Conservation (phyloP, 1,140 invertebrate species). For the Vollenhovia emeryi region DNA sequence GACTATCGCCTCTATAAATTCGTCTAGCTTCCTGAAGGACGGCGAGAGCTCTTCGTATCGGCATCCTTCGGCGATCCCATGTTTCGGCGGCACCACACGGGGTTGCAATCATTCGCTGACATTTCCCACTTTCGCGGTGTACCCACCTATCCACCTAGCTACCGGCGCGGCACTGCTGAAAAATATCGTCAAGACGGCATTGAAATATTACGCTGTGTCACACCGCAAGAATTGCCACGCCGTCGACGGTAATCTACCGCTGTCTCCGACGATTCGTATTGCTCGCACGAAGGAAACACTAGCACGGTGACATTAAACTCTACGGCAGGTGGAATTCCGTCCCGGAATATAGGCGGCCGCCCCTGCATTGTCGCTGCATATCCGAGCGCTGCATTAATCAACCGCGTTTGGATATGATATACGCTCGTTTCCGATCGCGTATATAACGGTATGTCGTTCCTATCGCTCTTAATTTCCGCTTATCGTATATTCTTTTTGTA, state of each 20-base stretch:
- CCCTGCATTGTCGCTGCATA: conserved; percentile 24
- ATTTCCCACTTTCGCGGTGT: conserved; percentile 61
- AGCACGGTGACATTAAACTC: conserved; percentile 64
- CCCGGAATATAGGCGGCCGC: conserved; percentile 11
- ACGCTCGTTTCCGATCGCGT: conserved; percentile 5
- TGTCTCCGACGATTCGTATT: conserved; percentile 70
- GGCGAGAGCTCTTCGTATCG: conserved; percentile 6
- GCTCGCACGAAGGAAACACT: conserved; percentile 63
- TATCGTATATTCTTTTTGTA: background rate
- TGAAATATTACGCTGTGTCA: conserved; percentile 73
- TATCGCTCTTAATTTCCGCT: background rate
- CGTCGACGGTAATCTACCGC: conserved; percentile 72
- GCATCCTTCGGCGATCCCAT: conserved; percentile 54
- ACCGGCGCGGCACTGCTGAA: conserved; percentile 56
- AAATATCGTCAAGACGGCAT: conserved; percentile 74
- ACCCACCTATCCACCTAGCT: conserved; percentile 40
- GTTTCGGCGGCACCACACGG: conserved; percentile 26
- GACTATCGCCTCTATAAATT: background rate
- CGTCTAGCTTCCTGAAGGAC: background rate
- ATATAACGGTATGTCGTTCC: background rate
- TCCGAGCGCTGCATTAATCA: conserved; percentile 31
- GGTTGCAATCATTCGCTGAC: conserved; percentile 66
- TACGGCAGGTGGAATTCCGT: conserved; percentile 61
- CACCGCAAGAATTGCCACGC: conserved; percentile 69
- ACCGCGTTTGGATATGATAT: conserved; percentile 12